These are phyloP conservation scores for Thinocorus orbignyianus DNA, from an alignment of 2,113 vertebrate genomes.

Conservation along the genomic window DNA sequence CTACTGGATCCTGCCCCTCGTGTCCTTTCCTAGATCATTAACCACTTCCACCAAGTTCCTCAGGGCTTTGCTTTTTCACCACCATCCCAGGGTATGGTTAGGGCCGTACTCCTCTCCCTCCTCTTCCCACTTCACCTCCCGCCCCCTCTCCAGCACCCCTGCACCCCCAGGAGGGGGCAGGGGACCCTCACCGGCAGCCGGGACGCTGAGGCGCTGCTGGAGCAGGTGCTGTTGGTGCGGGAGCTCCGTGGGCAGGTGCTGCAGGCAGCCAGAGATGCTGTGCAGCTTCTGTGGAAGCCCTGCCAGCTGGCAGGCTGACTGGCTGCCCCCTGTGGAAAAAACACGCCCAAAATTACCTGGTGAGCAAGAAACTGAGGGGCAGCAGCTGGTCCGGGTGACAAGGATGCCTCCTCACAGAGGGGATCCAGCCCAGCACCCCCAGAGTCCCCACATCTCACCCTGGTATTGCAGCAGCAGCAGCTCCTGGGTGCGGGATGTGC, in stretches of 20 bases:
- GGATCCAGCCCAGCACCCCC: background rate
- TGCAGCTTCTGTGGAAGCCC: constrained; percentile 79
- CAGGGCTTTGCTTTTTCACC: background rate
- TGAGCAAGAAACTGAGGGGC: accelerated
- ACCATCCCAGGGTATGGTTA: accelerated
- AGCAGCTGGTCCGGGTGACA: accelerated
- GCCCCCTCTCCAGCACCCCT: accelerated
- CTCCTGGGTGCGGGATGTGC: background rate
- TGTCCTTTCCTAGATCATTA: accelerated
- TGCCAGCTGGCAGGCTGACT: constrained; percentile 9
- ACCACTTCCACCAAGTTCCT: background rate
- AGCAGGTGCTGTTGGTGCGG: constrained; percentile 69
- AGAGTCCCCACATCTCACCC: background rate
- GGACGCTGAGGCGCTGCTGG: constrained; percentile 66
- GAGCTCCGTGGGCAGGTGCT: constrained; percentile 72
- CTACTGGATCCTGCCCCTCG: too few species aligned
- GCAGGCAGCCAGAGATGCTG: constrained; percentile 69
- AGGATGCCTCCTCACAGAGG: too few species aligned
- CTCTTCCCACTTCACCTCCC: background rate
- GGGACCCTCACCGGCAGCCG: constrained; percentile 70
- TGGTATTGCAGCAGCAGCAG: constrained; percentile 11
- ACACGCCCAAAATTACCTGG: accelerated
- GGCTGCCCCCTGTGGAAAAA: accelerated
- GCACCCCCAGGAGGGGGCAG: accelerated
- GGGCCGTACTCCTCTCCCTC: background rate